Percentiles rank a stretch among this genome's conserved stretches.
These are phyloP conservation scores for Amaurobius ferox DNA, from an alignment of 2,888 invertebrate genomes.

Conservation along the genomic window DNA sequence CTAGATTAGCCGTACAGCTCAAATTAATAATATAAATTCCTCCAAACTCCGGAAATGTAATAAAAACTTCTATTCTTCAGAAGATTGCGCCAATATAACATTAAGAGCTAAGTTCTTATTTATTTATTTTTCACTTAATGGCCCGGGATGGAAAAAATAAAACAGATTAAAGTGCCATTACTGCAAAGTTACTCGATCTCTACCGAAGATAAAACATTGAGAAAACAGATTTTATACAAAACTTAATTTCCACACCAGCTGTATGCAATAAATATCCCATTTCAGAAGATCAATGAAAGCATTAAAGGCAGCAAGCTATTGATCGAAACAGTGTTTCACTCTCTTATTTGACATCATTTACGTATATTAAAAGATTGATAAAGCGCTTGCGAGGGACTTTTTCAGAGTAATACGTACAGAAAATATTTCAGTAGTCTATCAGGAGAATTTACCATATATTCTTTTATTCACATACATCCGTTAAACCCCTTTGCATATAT, in stretches of 20 bases:
- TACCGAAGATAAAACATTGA: neutral
- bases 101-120: neutral
- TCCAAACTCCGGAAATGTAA: too few species aligned
- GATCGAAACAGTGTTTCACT: neutral
- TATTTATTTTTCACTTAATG: constrained; percentile 1
- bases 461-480: too few species aligned
- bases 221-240: constrained; percentile 15
- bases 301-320: constrained; percentile 2
- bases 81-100: neutral
- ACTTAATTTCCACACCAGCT: constrained; percentile 11
- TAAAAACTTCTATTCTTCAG: too few species aligned
- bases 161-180: neutral
- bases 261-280: constrained; percentile 12
- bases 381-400: neutral
- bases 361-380: constrained; percentile 2
- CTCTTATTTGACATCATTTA: constrained; percentile 9
- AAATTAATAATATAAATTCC: too few species aligned
- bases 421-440: too few species aligned
- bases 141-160: neutral
- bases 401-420: neutral
- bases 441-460: too few species aligned
- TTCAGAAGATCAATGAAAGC: constrained; percentile 3
- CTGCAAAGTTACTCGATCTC: neutral
- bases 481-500: too few species aligned
- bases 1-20: too few species aligned